Conservation (phyloP, 2,797 vertebrate species). For the Rhadinocentrus ornatus region DNA sequence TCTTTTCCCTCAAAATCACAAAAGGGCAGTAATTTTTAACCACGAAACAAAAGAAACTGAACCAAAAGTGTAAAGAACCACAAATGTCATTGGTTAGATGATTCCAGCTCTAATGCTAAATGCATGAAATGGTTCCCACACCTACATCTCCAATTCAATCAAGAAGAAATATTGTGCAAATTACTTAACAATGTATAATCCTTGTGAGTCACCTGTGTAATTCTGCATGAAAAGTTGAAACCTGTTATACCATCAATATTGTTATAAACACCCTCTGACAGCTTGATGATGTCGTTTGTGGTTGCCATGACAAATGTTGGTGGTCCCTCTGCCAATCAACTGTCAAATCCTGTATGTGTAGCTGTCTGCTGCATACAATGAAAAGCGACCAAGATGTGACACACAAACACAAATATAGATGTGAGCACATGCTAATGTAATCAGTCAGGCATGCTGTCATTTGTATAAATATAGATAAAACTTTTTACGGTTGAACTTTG, state of each 20-base stretch:
- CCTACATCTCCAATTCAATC: neutral
- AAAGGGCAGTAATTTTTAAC: too few species aligned
- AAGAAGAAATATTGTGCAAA: neutral
- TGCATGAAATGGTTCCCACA: neutral
- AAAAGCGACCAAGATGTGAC: constrained; percentile 48
- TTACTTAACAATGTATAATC: too few species aligned
- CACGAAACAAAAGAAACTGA: neutral
- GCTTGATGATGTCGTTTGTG: constrained; percentile 43
- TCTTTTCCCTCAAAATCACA: too few species aligned
- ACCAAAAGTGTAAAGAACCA: too few species aligned
- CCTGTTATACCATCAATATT: constrained; percentile 20
- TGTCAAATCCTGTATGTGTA: constrained; percentile 61
- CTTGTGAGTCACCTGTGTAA: neutral
- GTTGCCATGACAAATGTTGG: constrained; percentile 59
- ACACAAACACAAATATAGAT: constrained; percentile 20
- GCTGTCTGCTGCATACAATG: constrained; percentile 44
- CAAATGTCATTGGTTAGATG: too few species aligned
- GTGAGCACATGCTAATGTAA: constrained; percentile 28
- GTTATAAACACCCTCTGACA: constrained; percentile 39
- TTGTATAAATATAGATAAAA: constrained; percentile 1
- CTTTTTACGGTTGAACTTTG: neutral
- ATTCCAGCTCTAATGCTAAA: too few species aligned
- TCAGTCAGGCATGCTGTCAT: constrained; percentile 21
- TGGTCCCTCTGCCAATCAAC: constrained; percentile 65
- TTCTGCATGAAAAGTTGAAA: neutral